Percentiles rank a stretch among this genome's conserved stretches.
Conservation (phyloP, 2,888 invertebrate genomes). For the Celastrina argiolus region DNA sequence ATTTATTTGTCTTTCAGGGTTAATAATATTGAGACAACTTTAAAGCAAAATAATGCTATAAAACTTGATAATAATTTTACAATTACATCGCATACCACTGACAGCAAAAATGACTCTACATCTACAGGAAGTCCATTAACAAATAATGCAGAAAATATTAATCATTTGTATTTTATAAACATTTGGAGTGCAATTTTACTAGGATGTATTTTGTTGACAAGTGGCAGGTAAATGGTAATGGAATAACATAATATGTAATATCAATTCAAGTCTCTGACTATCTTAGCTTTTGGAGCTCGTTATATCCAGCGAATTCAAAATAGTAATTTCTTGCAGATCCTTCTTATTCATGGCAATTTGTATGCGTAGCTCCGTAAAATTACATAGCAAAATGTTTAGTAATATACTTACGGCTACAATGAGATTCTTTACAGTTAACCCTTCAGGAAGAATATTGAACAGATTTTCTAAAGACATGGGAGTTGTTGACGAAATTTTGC, state of each 20-base stretch:
- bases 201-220: slow-evolving; percentile 14
- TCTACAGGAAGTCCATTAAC: not conserved
- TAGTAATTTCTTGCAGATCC: slow-evolving; percentile 79
- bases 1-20: not conserved
- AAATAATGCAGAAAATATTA: not conserved
- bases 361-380: slow-evolving; percentile 83
- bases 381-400: slow-evolving; percentile 88
- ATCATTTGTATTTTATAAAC: slow-evolving; percentile 18
- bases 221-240: not conserved
- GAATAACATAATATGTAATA: no score
- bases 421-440: slow-evolving; percentile 90
- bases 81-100: not conserved
- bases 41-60: not conserved
- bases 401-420: slow-evolving; percentile 82
- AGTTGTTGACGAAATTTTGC: slow-evolving; percentile 84
- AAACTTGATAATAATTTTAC: not conserved
- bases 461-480: slow-evolving; percentile 91
- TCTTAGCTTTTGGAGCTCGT: no score
- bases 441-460: slow-evolving; percentile 88
- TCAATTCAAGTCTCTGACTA: no score
- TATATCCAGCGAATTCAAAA: no score
- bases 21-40: not conserved
- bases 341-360: slow-evolving; percentile 84
- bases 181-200: slow-evolving; percentile 17
- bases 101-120: not conserved